Evolutionary conservation across 1,140 invertebrate species (phyloP).

Genomic region (Steinernema khuongi): DNA sequence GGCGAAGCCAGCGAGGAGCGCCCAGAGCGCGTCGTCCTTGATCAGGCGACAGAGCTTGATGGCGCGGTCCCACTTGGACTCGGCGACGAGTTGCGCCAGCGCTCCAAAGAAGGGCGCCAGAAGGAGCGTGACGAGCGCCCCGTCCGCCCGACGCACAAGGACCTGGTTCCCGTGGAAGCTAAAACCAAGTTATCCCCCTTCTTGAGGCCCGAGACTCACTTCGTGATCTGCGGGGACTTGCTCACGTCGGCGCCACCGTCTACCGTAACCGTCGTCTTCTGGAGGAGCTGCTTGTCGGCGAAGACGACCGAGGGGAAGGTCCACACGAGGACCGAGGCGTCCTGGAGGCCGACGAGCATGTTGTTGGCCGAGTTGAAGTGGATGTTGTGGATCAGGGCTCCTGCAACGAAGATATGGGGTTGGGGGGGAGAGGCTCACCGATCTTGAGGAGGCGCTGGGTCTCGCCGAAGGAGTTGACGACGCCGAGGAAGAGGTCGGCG

Average conservation of each 20-base stretch:
- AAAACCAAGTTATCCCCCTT: conserved; percentile 68
- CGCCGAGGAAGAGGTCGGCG: conserved; percentile 72
- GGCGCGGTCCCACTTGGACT: conserved; percentile 71
- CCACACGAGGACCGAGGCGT: conserved; percentile 76
- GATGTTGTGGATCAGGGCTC: conserved; percentile 72
- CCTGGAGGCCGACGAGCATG: conserved; percentile 76
- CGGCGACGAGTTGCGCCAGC: conserved; percentile 67
- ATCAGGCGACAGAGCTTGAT: conserved; percentile 72
- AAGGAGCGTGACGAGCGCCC: conserved; percentile 66
- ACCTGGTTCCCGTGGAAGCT: conserved; percentile 75
- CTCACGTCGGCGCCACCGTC: conserved; percentile 41
- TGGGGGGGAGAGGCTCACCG: conserved; percentile 23
- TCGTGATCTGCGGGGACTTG: conserved; percentile 47
- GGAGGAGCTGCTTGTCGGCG: conserved; percentile 70
- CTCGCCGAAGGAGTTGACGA: conserved; percentile 67
- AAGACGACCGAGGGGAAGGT: conserved; percentile 73
- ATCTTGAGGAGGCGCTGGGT: conserved; percentile 43
- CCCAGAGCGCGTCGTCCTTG: conserved; percentile 80
- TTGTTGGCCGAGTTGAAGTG: conserved; percentile 77
- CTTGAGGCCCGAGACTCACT: too few species aligned
- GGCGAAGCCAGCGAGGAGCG: conserved; percentile 78
- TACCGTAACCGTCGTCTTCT: conserved; percentile 66
- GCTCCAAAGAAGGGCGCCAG: conserved; percentile 69
- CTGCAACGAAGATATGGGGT: conserved; percentile 59
- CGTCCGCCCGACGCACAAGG: conserved; percentile 69